Evolutionary conservation across 2,888 invertebrate species (phyloP), one percentile per base, ranked within the genome.

Genomic region (Smittia aterrima): DNA sequence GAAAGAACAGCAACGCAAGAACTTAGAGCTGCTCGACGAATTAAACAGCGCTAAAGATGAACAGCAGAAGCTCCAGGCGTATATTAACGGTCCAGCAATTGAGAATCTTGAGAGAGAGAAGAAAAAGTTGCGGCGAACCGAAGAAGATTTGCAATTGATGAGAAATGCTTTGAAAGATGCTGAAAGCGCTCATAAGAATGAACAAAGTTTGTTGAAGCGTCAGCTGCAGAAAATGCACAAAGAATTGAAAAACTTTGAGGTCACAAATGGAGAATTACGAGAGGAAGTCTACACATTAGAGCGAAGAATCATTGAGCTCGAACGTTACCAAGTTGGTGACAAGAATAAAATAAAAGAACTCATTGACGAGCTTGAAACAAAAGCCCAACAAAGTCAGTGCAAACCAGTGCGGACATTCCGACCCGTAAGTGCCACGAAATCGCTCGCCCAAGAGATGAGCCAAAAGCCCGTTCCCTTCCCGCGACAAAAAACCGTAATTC

Each of bases 211-310:
- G 13, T 80, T 87, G 72, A 85, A 85, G 73, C 84, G 83, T 54
- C 87, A 88, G 77, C 80, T 89, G 70, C 82, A 81, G 53, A 84
- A 87, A 73, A 77, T 85, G 22, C 84, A 83, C 77, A 88, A 87
- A 80, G 86, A 86, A 77, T 84, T 87, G 75, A 84, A 87, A 78
- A 88, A 90, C 74, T 82, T 87, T 74, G 90, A 90, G 79, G 89
- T 89, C 62, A 89, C 88, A 27, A 89, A 89, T 77, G 85, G 88
- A 75, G 90, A 90, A 81, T 82, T 90, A 9, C 87, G 85, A 78
- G 90, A 90, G 80, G 90, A 90, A 85, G 89, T 90, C 27, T 85
- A 86, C 81, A 87, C 86, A 77, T 82, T 88, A 78, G 87, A 87
- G 80, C 83, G 85, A 78, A 86, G 86, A 82, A 82, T 89, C 77